phyloP scores from a whole-genome alignment of 2,888 invertebrate genomes.

The Eupelmus urozonus region DNA sequence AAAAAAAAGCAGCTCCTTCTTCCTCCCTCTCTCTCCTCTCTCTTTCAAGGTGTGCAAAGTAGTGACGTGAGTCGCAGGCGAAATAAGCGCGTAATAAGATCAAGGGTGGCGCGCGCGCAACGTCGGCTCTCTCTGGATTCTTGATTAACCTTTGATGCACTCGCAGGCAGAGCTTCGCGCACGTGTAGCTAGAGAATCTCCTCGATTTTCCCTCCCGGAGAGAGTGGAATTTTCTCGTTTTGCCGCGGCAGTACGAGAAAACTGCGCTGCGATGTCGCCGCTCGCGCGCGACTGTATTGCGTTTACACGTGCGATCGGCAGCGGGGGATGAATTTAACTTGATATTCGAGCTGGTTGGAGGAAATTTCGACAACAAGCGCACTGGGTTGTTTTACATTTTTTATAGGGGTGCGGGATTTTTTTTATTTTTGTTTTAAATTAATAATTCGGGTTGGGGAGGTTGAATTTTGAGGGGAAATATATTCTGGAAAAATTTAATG shows the following conservation, averaged over 20 bases:
- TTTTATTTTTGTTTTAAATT: no score
- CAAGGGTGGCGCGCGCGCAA: neutral
- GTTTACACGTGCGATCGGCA: neutral
- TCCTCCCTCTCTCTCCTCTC: neutral
- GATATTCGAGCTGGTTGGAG: neutral
- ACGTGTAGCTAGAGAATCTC: neutral
- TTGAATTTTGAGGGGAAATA: no score
- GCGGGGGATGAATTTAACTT: neutral
- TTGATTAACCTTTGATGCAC: slow-evolving; percentile 51
- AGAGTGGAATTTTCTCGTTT: slow-evolving; percentile 20
- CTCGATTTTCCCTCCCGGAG: neutral
- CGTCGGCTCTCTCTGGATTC: neutral
- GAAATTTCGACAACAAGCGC: no score
- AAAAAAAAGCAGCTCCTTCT: slow-evolving; percentile 1
- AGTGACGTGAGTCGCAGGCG: slow-evolving; percentile 46
- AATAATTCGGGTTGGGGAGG: no score
- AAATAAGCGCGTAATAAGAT: slow-evolving; percentile 43
- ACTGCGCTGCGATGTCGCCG: neutral
- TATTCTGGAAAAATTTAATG: no score
- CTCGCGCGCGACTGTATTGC: neutral
- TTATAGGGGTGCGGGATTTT: no score
- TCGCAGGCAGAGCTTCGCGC: neutral
- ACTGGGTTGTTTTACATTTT: no score
- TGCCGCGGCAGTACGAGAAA: neutral
- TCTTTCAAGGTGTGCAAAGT: slow-evolving; percentile 27